Evolutionary conservation across 1,140 invertebrate species (phyloP).

Genomic region (Zaprionus davidi): DNA sequence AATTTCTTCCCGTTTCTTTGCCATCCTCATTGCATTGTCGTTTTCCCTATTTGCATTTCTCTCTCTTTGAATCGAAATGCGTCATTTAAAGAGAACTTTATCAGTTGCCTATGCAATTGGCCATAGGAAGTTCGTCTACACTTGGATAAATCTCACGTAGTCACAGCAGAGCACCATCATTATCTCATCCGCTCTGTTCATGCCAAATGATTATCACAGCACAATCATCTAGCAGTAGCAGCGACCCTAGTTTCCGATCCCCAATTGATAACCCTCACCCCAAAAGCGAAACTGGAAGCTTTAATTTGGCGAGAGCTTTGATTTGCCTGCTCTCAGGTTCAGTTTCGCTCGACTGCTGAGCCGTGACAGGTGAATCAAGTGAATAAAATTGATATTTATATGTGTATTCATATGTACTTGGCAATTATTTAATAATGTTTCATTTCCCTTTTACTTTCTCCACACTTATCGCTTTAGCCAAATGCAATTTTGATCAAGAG

Average conservation of each 20-base stretch:
- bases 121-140: slow-evolving; percentile 18
- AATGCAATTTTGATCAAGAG: slow-evolving; percentile 88
- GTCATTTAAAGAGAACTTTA: slow-evolving; percentile 35
- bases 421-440: slow-evolving; percentile 14
- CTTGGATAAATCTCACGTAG: slow-evolving; percentile 68
- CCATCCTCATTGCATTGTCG: slow-evolving; percentile 1
- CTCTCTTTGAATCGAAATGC: slow-evolving; percentile 15
- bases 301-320: slow-evolving; percentile 20
- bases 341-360: slow-evolving; percentile 47
- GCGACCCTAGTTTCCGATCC: slow-evolving; percentile 60
- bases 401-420: not conserved
- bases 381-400: not conserved
- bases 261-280: slow-evolving; percentile 77
- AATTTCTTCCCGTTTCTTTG: slow-evolving; percentile 10
- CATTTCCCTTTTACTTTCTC: slow-evolving; percentile 15
- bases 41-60: slow-evolving; percentile 9
- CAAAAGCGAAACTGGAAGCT: slow-evolving; percentile 34
- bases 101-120: slow-evolving; percentile 14
- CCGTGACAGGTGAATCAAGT: slow-evolving; percentile 47
- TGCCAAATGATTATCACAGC: slow-evolving; percentile 1
- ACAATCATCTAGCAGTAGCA: slow-evolving; percentile 47
- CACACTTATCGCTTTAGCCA: slow-evolving; percentile 85
- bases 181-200: slow-evolving; percentile 47
- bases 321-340: slow-evolving; percentile 27
- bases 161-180: slow-evolving; percentile 5